Evolutionary conservation across 2,113 vertebrate species (phyloP), one percentile per base, ranked within the genome.

Genomic region (Pluvianellus socialis): DNA sequence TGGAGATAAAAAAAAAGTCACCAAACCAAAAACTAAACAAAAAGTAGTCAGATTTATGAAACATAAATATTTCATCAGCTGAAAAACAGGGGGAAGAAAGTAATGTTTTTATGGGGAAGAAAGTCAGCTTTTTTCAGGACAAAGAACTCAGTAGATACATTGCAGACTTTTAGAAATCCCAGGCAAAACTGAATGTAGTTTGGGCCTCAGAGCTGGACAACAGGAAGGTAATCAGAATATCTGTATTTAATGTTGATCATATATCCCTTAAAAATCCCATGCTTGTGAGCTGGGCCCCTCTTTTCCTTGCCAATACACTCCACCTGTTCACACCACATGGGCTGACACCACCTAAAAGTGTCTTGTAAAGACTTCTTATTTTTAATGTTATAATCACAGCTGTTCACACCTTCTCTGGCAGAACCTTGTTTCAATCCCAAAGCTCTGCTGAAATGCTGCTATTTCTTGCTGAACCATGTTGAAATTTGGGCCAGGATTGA

Each of bases 381-480:
- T 75, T 80, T 88, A 59, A 71, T 80, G 20, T 79, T 83, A 38
- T 9, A 90, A 77, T 88, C 76, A 74, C 79, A 95, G 47, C 58
- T 80, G 79, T 86, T 94, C 79, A 77, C 75, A 92, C 63, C 26
- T 83, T 18, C 40, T 68, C 72, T 88, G 95, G 88, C 86, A 93
- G 79, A 90, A 26, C 55, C 30, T 9, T 23, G 16, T 1, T 58
- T 67, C 56, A 92, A 86, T 49, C 91, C 72, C 83, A 71, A 89
- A 89, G 38, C 55, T 94, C 72, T 94, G 55, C 68, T 86, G 63
- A 81, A n/a, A 47, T 1, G 4, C 59, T 92, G 42, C 55, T 74
- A 9, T 77, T 94, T 86, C 86, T 81, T 81, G 63, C 47, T 23
- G 38, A 94, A 71, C 30, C 40, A 21, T 2, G 3, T 7, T 24